phyloP scores from a whole-genome alignment of 1,140 invertebrate species.

The Plectrocnemia conspersa region DNA sequence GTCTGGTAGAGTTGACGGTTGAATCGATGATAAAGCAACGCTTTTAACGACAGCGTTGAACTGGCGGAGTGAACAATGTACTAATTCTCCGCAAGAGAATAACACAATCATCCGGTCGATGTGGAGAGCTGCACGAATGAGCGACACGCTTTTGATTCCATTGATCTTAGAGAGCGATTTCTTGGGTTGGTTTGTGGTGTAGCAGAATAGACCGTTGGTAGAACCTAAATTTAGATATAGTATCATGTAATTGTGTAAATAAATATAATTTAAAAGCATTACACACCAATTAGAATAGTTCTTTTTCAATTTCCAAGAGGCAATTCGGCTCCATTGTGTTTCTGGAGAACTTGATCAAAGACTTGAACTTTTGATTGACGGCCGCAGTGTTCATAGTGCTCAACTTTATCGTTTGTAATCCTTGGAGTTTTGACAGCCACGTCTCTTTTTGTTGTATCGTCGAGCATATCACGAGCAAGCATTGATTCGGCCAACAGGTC shows the following conservation, averaged over 20 bases:
- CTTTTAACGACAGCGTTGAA: conserved; percentile 10
- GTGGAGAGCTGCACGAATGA: neutral
- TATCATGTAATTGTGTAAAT: neutral
- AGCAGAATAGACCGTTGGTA: conserved; percentile 7
- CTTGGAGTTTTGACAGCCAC: conserved; percentile 18
- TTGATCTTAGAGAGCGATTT: neutral
- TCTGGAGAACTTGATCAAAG: neutral
- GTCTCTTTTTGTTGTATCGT: conserved; percentile 21
- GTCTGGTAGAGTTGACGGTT: neutral
- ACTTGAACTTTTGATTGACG: neutral
- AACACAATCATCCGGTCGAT: conserved; percentile 9
- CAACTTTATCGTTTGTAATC: neutral
- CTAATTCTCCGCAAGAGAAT: conserved; percentile 1
- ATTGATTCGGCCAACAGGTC: neutral
- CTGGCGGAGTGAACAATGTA: conserved; percentile 15
- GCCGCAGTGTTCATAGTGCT: too few relatives aligned
- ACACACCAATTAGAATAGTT: conserved; percentile 15
- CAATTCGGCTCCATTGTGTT: conserved; percentile 10
- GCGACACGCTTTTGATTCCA: neutral
- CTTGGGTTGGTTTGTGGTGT: neutral
- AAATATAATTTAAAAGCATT: conserved; percentile 1
- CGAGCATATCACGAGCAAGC: conserved; percentile 27
- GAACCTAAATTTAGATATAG: conserved; percentile 1
- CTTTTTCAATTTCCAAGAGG: conserved; percentile 14
- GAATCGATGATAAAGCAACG: neutral